Base-by-base conservation (phyloP, 2,113 vertebrate genomes). In the Pelecanoides urinatrix region DNA sequence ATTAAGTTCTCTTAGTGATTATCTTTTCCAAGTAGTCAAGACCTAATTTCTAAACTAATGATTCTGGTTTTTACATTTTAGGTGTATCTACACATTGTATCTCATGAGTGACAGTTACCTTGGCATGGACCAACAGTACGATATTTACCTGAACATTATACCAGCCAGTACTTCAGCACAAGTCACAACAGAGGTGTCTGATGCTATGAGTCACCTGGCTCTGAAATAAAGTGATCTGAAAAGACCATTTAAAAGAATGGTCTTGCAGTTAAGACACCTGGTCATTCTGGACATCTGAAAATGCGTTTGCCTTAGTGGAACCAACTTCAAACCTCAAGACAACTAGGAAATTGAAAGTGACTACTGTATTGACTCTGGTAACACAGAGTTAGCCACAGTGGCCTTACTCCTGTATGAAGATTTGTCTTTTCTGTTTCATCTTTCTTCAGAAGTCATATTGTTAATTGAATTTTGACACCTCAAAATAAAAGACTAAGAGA, bases 41-140 rank as follows among this genome's bases (percentile, higher is more conserved):
- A 19, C 68, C 47, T 20, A 32, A n/a, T 53, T 88, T 68, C 53
- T 42, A 85, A 73, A 68, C 63, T 94, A 75, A 91, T 16, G 8
- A 7, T 75, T 62, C 38, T 83, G 56, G 6, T 96, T 86, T 87
- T 94, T 89, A 13, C 34, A 2, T 91, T 92, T 36, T 94, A 99
- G 99, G 97, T 99, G 98, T 63, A 99, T 99, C 96, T 99, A 99
- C 98, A 99, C 99, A 0, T 97, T 99, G 50, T 99, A 99, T 98
- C 92, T 99, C 96, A 99, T 99, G 98, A 99, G 99, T 7, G 99
- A 99, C 98, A 99, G 99, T 97, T 99, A 99, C 96, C 98, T 99
- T 78, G 99, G 99, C 85, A 96, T 99, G 98, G 99, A 99, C 98
- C 99, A 99, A 93, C 99, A 99, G 97, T 99, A 99, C 10, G 99